Conservation (phyloP, 2,888 invertebrate genomes). For the Eledona agricola region DNA sequence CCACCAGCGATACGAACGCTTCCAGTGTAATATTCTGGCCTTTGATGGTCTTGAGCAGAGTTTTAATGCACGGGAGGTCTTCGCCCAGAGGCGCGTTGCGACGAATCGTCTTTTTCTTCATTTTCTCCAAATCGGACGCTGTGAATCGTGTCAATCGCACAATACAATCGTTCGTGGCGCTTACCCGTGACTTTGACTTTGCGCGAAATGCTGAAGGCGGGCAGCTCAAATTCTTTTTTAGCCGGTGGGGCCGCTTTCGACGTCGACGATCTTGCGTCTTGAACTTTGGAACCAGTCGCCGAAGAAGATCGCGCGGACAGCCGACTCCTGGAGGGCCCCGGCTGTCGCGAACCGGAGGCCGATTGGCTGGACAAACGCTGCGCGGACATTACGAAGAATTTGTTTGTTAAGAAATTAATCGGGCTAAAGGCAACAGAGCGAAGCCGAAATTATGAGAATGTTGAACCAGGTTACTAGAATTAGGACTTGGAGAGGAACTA, state of each 20-base stretch:
- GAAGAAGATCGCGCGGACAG: neutral
- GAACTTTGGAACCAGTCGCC: conserved; percentile 13
- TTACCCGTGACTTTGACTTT: conserved; percentile 11
- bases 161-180: too few species aligned
- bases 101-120: conserved; percentile 52
- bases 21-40: conserved; percentile 52
- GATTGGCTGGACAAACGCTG: conserved; percentile 17
- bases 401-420: conserved; percentile 1
- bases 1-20: conserved; percentile 57
- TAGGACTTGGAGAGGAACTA: conserved; percentile 18
- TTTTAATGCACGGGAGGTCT: conserved; percentile 52
- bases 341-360: neutral
- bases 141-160: neutral
- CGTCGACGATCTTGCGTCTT: conserved; percentile 10
- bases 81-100: conserved; percentile 56
- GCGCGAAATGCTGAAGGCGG: conserved; percentile 45
- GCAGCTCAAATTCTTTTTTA: conserved; percentile 43
- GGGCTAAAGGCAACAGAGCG: conserved; percentile 12
- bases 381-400: conserved; percentile 17
- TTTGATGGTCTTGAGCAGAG: conserved; percentile 48
- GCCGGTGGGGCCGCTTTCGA: conserved; percentile 19
- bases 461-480: conserved; percentile 34
- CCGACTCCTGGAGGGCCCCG: too few species aligned
- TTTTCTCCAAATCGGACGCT: conserved; percentile 47
- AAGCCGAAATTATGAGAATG: conserved; percentile 14